phyloP scores from a whole-genome alignment of 2,797 vertebrate genomes.

The Linurgus olivaceus region DNA sequence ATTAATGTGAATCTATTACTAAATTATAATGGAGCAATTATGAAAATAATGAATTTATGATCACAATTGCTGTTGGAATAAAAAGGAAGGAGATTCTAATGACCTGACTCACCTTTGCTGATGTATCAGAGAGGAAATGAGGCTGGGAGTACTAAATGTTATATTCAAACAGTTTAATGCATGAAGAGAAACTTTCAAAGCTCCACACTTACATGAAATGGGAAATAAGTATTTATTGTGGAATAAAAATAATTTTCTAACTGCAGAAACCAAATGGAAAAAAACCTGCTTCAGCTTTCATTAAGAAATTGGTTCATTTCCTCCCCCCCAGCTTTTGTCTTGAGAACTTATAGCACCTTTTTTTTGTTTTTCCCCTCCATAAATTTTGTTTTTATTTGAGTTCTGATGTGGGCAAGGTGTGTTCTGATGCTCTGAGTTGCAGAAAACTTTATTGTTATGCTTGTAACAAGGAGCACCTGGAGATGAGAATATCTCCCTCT shows the following conservation, averaged over 20 bases:
- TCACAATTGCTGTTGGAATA: background rate
- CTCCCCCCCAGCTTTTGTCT: background rate
- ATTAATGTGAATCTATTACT: constrained; percentile 47
- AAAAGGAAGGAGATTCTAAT: background rate
- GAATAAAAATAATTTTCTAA: background rate
- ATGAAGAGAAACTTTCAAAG: background rate
- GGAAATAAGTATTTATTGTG: background rate
- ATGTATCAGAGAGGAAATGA: background rate
- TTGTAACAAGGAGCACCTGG: background rate
- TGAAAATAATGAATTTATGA: constrained; percentile 51
- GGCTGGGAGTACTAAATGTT: background rate
- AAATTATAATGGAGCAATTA: constrained; percentile 46
- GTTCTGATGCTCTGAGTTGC: background rate
- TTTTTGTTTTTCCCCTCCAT: accelerated
- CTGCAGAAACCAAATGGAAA: background rate
- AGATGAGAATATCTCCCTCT: background rate
- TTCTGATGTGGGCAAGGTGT: background rate
- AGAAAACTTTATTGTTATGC: background rate
- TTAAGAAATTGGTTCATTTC: background rate
- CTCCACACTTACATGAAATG: background rate
- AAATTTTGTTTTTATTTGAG: background rate
- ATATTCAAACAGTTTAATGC: background rate
- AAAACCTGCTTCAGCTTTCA: background rate
- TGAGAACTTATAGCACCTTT: background rate
- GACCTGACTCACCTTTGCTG: background rate